Evolutionary conservation across 92 coral and sea anemone species (phyloP).

Genomic region (Parazoanthus atlanticus): DNA sequence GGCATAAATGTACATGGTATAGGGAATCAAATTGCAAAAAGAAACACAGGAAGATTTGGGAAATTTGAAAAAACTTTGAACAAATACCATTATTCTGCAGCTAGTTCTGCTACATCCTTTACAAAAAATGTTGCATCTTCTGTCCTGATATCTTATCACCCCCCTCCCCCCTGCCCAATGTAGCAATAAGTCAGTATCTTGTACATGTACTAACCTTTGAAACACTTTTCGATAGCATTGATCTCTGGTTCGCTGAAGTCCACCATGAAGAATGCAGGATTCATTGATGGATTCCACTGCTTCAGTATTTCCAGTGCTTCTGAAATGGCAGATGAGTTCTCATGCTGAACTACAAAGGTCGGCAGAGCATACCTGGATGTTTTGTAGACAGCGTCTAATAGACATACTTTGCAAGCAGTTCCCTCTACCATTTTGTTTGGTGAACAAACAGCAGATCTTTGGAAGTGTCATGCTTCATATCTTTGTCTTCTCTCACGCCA

Average conservation of each 20-base stretch:
- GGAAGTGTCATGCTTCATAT: constrained; percentile 32
- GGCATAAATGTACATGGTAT: not conserved
- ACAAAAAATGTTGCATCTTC: not conserved
- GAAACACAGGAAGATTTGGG: not conserved
- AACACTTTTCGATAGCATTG: constrained; percentile 51
- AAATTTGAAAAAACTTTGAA: not conserved
- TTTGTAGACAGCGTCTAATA: constrained; percentile 63
- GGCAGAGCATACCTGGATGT: constrained; percentile 67
- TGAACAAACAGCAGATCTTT: constrained; percentile 41
- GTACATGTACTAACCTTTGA: constrained; percentile 12
- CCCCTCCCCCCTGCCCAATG: not conserved
- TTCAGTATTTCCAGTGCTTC: constrained; percentile 55
- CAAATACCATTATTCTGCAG: not conserved
- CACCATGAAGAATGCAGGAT: constrained; percentile 52
- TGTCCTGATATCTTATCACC: not conserved
- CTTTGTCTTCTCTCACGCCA: constrained; percentile 5
- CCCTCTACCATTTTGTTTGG: constrained; percentile 52
- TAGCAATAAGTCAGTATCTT: not conserved
- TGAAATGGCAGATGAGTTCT: constrained; percentile 43
- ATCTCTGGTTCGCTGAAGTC: constrained; percentile 56
- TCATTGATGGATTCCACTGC: constrained; percentile 57
- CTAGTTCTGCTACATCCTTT: not conserved
- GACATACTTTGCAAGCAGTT: constrained; percentile 51
- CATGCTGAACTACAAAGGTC: constrained; percentile 55
- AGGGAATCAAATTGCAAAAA: not conserved